phyloP scores from a whole-genome alignment of 37 sponge, comb jelly and placozoan species.

The Petrosia ficiformis region DNA sequence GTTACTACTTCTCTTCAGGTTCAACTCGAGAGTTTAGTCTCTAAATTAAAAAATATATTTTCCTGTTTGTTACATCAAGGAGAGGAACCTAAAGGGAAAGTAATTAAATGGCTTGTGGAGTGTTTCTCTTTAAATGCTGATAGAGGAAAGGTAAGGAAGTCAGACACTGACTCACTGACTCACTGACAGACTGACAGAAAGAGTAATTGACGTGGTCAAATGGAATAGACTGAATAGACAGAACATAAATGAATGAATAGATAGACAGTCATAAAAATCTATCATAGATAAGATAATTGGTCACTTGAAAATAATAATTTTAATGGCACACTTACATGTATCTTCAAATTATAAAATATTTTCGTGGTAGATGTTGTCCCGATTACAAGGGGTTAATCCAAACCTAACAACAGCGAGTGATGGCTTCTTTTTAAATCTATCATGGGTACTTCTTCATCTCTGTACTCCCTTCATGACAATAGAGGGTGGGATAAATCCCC shows the following conservation, averaged over 20 bases:
- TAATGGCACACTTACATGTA: too few relatives aligned
- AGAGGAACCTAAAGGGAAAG: constrained; percentile 15
- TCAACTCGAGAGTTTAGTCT: constrained; percentile 5
- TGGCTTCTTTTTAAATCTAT: constrained; percentile 86
- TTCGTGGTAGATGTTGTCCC: constrained; percentile 21
- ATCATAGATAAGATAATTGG: too few relatives aligned
- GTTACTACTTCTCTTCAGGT: constrained; percentile 8
- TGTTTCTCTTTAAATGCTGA: constrained; percentile 45
- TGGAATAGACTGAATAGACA: too few relatives aligned
- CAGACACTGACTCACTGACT: too few relatives aligned
- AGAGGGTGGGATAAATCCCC: neutral
- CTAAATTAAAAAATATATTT: constrained; percentile 27
- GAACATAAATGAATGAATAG: too few relatives aligned
- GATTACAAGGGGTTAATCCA: neutral
- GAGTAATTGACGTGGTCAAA: too few relatives aligned
- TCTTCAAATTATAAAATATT: too few relatives aligned
- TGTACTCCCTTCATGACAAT: constrained; percentile 49
- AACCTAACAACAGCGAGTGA: constrained; percentile 47
- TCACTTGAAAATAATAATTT: too few relatives aligned
- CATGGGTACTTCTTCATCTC: constrained; percentile 67
- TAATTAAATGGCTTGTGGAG: constrained; percentile 57
- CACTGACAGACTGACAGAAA: too few relatives aligned
- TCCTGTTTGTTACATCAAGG: constrained; percentile 19
- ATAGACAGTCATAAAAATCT: too few relatives aligned
- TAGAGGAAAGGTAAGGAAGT: constrained; percentile 50